Evolutionary conservation across 2,113 vertebrate species (phyloP).

Genomic region (Xiphophorus hellerii): DNA sequence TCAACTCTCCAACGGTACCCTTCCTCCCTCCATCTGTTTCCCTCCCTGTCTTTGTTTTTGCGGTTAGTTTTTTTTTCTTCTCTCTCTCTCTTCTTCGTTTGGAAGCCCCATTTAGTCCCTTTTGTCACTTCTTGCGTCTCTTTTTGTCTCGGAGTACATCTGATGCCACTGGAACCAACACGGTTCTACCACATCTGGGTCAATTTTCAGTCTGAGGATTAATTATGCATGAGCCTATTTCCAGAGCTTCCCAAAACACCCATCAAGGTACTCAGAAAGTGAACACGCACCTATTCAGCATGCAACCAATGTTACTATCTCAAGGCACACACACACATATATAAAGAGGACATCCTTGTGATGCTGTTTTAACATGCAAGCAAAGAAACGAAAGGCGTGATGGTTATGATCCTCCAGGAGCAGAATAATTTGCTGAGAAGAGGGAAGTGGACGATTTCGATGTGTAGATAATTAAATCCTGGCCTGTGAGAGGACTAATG

Average conservation of each 20-base stretch:
- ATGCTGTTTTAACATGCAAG: conserved; percentile 51
- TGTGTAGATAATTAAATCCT: conserved; percentile 75
- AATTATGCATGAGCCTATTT: conserved; percentile 69
- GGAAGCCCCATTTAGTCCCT: conserved; percentile 39
- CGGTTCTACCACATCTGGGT: conserved; percentile 68
- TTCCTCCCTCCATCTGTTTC: conserved; percentile 3
- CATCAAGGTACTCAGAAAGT: neutral
- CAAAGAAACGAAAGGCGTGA: conserved; percentile 47
- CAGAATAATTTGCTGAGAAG: conserved; percentile 72
- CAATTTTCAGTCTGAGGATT: conserved; percentile 64
- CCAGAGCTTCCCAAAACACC: conserved; percentile 34
- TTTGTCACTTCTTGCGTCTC: conserved; percentile 40
- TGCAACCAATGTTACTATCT: conserved; percentile 9
- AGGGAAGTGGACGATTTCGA: conserved; percentile 63
- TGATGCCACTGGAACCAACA: conserved; percentile 58
- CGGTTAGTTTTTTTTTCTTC: conserved; percentile 25
- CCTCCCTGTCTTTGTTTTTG: conserved; percentile 30
- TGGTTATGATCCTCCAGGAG: conserved; percentile 66
- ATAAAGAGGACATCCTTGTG: conserved; percentile 34
- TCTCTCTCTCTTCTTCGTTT: conserved; percentile 31
- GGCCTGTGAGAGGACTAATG: conserved; percentile 77
- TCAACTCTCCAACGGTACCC: conserved; percentile 4
- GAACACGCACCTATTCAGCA: conserved; percentile 41
- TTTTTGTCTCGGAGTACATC: conserved; percentile 54
- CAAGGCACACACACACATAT: neutral